Evolutionary conservation across 2,888 invertebrate genomes (phyloP).

Genomic region (Acrobasis repandana): DNA sequence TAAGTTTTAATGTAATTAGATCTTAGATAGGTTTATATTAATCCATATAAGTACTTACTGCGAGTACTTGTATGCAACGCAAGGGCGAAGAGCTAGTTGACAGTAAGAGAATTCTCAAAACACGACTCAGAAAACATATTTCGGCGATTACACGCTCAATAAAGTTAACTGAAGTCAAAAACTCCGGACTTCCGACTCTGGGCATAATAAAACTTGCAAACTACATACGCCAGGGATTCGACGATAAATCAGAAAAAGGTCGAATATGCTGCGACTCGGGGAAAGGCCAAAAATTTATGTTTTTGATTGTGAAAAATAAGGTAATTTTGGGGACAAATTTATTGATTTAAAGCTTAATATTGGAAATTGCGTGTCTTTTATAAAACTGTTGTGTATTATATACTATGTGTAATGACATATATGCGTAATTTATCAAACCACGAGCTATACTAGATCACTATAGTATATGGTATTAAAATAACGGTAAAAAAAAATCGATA

Average conservation of each 20-base stretch:
- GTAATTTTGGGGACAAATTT: slow-evolving; percentile 14
- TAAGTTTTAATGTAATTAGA: no score
- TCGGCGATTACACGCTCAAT: slow-evolving; percentile 53
- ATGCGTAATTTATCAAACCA: no score
- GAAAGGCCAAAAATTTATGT: slow-evolving; percentile 21
- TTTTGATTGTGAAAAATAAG: slow-evolving; percentile 19
- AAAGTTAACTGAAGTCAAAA: slow-evolving; percentile 59
- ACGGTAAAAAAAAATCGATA: no score
- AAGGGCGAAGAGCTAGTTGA: neutral
- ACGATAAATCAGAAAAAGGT: slow-evolving; percentile 74
- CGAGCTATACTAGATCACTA: no score
- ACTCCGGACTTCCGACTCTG: slow-evolving; percentile 56
- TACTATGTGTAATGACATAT: no score
- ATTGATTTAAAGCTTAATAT: slow-evolving; percentile 8
- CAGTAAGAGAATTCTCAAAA: slow-evolving; percentile 5
- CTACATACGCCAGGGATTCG: slow-evolving; percentile 52
- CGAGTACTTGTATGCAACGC: no score
- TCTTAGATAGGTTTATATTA: no score
- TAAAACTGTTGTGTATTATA: neutral
- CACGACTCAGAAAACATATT: slow-evolving; percentile 10
- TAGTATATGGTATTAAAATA: no score
- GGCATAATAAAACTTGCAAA: slow-evolving; percentile 68
- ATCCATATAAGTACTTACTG: no score
- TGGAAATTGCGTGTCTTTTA: neutral
- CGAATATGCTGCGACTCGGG: slow-evolving; percentile 61